Evolutionary conservation across 2,113 vertebrate genomes (phyloP), one percentile per base, ranked within the genome.

Genomic region (Siniperca chuatsi): DNA sequence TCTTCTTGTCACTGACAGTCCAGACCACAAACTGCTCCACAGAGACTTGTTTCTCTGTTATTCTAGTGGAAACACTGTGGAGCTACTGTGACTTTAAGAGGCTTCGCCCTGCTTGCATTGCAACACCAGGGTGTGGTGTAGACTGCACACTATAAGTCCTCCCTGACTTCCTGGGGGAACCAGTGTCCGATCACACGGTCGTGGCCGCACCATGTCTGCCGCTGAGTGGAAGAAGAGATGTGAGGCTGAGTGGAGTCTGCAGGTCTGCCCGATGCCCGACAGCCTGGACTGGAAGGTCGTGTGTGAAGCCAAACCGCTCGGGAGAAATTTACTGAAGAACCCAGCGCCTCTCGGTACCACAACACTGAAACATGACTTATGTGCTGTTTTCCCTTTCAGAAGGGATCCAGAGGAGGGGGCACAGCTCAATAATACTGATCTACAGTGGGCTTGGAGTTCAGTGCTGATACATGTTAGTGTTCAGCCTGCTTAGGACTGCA

Each of bases 301-400:
- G 4, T 94, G 90, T 20, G 91, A 96, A 62, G 93, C 91, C 42
- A 94, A 93, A 37, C 97, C 97, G 0, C 91, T 98, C 25, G 91
- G 94, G 58, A 95, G 96, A 62, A 97, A 97, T 80, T 75, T 98
- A 2, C 92, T 98, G 87, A 94, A 77, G 82, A 96, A 96, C 87
- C 92, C 97, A 7, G 83, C 96, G n/a, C 97, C 97, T 44, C 91
- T 96, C 87, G 97, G 97, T 97, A 95, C n/a, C 8, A 35, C 23
- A 23, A 4, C 4, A 64, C 29, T 48, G 8, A 52, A 2, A 20
- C 42, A 42, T 16, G 48, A 52, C 4, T 44, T 25, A 2, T 25
- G 15, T 0, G 12, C 5, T 42, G 33, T 13, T 58, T 2, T 15
- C 3, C 11, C 35, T 20, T 4, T 44, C 50, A 4, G 16, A 3